These are phyloP conservation scores for Lasioglossum zephyrum DNA, from an alignment of 2,888 invertebrate genomes.

Conservation along the genomic window DNA sequence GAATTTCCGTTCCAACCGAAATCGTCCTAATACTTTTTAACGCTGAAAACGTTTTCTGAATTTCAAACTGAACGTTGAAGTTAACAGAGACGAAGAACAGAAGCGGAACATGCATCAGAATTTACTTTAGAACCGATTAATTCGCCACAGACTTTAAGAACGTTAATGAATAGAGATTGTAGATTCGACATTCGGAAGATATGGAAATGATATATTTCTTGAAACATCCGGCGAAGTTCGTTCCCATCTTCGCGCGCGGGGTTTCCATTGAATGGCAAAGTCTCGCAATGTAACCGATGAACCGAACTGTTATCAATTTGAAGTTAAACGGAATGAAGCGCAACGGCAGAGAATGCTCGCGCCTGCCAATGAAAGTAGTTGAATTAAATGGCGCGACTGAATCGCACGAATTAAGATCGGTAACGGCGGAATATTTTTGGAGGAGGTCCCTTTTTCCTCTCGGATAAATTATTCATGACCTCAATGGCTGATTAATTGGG, in stretches of 20 bases:
- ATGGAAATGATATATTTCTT: constrained; percentile 17
- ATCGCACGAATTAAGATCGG: constrained; percentile 69
- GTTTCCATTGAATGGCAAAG: constrained; percentile 15
- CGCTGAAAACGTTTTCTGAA: neutral
- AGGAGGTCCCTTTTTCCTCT: constrained; percentile 50
- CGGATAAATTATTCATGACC: constrained; percentile 71
- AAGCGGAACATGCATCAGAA: neutral
- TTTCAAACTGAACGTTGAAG: neutral
- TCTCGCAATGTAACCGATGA: constrained; percentile 43
- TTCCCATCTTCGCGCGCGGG: neutral
- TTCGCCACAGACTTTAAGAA: neutral
- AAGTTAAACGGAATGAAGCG: constrained; percentile 64
- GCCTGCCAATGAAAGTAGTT: constrained; percentile 61
- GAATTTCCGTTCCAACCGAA: too few species aligned
- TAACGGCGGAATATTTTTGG: constrained; percentile 68
- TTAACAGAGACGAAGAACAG: neutral
- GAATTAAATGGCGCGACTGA: constrained; percentile 67
- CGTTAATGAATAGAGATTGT: neutral
- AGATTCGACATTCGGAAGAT: neutral
- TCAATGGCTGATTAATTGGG: constrained; percentile 72
- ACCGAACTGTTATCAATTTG: constrained; percentile 57
- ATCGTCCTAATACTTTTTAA: neutral
- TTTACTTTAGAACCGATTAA: neutral
- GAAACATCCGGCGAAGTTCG: neutral
- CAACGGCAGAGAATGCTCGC: constrained; percentile 51